A percentile compares a stretch with the other conserved stretches of the same genome.
phyloP scores from a whole-genome alignment of 2,113 vertebrate genomes.

The Sula dactylatra region DNA sequence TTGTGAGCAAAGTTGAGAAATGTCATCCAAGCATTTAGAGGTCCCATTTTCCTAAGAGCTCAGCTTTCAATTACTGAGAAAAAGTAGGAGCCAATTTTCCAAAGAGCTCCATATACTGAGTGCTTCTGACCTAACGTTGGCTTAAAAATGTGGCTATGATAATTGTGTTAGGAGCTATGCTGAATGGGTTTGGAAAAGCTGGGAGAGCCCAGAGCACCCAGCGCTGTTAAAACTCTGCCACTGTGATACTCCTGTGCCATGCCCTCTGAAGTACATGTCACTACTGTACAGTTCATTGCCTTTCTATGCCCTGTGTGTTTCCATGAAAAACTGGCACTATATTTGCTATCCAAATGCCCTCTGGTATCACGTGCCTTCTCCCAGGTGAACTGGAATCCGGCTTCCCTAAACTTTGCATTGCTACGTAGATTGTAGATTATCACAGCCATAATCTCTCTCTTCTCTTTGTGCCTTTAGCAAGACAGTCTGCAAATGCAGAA shows the following conservation, averaged over 20 bases:
- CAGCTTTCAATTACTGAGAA: slow-evolving; percentile 41
- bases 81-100: slow-evolving; percentile 40
- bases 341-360: neutral
- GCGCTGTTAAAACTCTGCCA: neutral
- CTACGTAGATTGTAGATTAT: neutral
- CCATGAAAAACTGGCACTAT: neutral
- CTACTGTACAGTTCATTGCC: neutral
- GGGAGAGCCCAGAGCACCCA: neutral
- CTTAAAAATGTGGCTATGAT: neutral
- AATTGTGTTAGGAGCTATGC: neutral
- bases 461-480: neutral
- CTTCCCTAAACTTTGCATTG: neutral
- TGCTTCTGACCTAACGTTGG: neutral
- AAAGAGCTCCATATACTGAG: slow-evolving; percentile 19
- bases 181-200: neutral
- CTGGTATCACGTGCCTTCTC: neutral
- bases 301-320: neutral
- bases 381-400: neutral
- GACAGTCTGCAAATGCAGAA: neutral
- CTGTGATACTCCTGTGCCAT: neutral
- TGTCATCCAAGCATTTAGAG: slow-evolving; percentile 10
- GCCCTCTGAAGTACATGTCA: neutral
- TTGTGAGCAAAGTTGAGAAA: slow-evolving; percentile 18
- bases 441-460: neutral
- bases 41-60: slow-evolving; percentile 34